phyloP scores from a whole-genome alignment of 2,113 vertebrate species.

The Morone chrysops region DNA sequence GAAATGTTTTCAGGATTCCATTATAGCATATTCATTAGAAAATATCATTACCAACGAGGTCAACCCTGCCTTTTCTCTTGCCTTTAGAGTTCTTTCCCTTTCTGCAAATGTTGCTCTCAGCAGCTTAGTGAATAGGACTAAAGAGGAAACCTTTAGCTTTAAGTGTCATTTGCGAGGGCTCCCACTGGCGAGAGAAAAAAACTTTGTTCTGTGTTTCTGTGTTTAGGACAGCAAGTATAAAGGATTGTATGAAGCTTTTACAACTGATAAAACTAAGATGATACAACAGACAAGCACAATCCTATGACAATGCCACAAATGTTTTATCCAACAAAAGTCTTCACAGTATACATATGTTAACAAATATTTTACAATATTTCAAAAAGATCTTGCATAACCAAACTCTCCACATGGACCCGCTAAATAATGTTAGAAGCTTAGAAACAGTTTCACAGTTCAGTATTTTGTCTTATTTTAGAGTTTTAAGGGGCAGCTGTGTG shows the following conservation, averaged over 20 bases:
- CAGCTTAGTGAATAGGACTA: background rate
- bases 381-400: background rate
- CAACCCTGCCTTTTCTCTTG: background rate
- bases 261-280: background rate
- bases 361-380: background rate
- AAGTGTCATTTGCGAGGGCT: background rate
- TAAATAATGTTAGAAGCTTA: conserved; percentile 5
- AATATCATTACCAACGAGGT: background rate
- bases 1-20: background rate
- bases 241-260: background rate
- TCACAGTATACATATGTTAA: background rate
- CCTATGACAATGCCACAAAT: background rate
- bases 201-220: background rate
- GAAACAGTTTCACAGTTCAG: conserved; percentile 19
- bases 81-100: background rate
- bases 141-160: conserved; percentile 2
- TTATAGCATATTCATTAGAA: conserved; percentile 7
- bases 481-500: conserved; percentile 69
- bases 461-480: conserved; percentile 42
- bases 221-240: background rate
- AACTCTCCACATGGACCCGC: background rate
- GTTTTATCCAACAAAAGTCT: background rate
- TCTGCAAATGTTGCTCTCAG: background rate
- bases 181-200: background rate
- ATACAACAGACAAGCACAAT: background rate